These are phyloP conservation scores for Ennomos erosarius DNA, from an alignment of 2,888 invertebrate species.

Conservation along the genomic window DNA sequence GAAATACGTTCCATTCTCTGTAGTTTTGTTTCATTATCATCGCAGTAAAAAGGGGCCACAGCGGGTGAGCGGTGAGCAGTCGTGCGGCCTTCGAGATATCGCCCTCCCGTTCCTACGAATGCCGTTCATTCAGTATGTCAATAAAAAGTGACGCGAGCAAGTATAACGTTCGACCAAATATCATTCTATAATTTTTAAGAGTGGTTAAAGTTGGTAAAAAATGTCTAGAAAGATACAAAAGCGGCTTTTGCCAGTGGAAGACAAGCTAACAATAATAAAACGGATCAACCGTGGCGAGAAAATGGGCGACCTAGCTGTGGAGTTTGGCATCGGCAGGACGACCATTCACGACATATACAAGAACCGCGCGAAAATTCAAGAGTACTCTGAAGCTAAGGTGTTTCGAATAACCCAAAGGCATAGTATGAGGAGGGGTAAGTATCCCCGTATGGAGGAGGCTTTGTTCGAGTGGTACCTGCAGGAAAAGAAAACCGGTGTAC, in stretches of 20 bases:
- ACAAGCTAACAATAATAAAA: slow-evolving; percentile 22
- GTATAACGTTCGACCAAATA: neutral
- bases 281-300: slow-evolving; percentile 26
- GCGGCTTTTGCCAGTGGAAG: slow-evolving; percentile 17
- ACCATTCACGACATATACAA: slow-evolving; percentile 26
- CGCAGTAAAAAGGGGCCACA: too few relatives aligned
- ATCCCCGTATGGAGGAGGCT: slow-evolving; percentile 37
- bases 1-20: too few relatives aligned
- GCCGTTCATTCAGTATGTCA: slow-evolving; percentile 15
- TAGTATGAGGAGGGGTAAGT: slow-evolving; percentile 32
- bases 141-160: neutral
- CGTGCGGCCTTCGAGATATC: slow-evolving; percentile 1
- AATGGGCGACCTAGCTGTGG: slow-evolving; percentile 13
- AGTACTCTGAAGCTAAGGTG: slow-evolving; percentile 19
- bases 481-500: slow-evolving; percentile 33
- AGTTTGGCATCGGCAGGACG: slow-evolving; percentile 20
- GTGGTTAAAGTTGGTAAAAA: neutral
- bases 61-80: too few relatives aligned
- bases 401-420: slow-evolving; percentile 31
- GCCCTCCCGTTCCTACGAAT: slow-evolving; percentile 16
- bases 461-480: slow-evolving; percentile 38
- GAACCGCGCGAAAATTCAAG: slow-evolving; percentile 26
- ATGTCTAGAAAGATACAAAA: slow-evolving; percentile 12
- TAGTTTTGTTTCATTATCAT: too few relatives aligned
- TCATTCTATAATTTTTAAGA: too few relatives aligned